Conservation (phyloP, 2,797 vertebrate species). For the Psittacula derbiana region DNA sequence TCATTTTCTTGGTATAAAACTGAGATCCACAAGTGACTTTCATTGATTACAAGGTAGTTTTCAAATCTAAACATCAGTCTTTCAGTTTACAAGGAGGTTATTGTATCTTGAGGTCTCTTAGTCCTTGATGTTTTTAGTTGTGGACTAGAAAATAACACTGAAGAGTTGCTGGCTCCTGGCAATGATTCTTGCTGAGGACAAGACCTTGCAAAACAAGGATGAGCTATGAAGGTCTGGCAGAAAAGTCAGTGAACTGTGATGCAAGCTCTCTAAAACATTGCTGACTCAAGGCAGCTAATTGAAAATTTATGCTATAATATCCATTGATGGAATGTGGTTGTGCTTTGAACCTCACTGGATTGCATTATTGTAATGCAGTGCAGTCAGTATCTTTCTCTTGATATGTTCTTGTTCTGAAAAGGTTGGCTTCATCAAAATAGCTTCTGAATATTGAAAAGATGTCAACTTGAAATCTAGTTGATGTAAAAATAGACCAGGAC, state of each 20-base stretch:
- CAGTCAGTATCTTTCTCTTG: neutral
- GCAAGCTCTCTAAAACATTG: slow-evolving; percentile 1
- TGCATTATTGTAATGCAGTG: neutral
- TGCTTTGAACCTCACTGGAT: neutral
- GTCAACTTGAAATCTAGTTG: neutral
- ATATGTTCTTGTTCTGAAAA: neutral
- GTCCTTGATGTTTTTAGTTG: neutral
- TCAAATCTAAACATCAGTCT: neutral
- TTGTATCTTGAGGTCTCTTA: neutral
- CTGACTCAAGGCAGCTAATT: slow-evolving; percentile 45
- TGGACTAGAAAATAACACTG: neutral
- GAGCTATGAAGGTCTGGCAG: slow-evolving; percentile 28
- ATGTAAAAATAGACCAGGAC: neutral
- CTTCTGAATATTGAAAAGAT: neutral
- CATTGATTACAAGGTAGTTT: neutral
- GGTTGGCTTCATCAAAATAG: neutral
- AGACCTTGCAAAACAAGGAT: neutral
- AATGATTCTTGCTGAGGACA: slow-evolving; percentile 32
- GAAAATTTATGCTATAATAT: neutral
- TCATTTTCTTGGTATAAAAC: neutral
- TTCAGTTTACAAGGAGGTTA: neutral
- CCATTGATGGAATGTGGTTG: neutral
- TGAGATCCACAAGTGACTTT: neutral
- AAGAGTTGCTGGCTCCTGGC: neutral
- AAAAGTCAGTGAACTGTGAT: neutral